Percentiles rank a stretch among this genome's conserved stretches.
Evolutionary conservation across 2,113 vertebrate species (phyloP).

Genomic region (Chitala chitala): DNA sequence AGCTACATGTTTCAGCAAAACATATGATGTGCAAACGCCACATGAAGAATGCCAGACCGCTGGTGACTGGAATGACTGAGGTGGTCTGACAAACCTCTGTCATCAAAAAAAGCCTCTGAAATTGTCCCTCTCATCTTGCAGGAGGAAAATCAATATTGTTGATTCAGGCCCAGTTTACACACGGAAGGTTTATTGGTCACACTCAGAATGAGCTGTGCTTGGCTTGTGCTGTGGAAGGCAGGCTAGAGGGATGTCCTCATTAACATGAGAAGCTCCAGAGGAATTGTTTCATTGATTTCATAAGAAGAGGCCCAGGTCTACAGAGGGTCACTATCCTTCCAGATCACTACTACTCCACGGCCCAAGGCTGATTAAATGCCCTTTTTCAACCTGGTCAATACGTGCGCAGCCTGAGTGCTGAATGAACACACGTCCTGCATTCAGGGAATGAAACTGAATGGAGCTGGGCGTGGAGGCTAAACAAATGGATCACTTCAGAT

Average conservation of each 20-base stretch:
- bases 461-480: too few relatives aligned
- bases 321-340: background rate
- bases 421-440: too few relatives aligned
- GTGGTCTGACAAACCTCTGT: background rate
- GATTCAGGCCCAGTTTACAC: background rate
- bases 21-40: too few relatives aligned
- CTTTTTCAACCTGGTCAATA: background rate
- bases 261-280: background rate
- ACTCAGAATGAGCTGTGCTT: too few relatives aligned
- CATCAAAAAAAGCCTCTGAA: background rate
- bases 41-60: background rate
- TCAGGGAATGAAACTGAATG: too few relatives aligned
- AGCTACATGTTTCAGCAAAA: too few relatives aligned
- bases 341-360: background rate
- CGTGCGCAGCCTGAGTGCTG: background rate
- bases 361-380: background rate
- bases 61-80: background rate
- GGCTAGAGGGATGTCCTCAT: background rate
- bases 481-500: too few relatives aligned
- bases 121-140: background rate
- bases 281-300: background rate
- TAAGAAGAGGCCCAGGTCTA: background rate
- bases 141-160: background rate
- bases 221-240: background rate
- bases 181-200: background rate